Base-by-base conservation (phyloP, 2,113 vertebrate genomes). In the Sapayoa aenigma region DNA sequence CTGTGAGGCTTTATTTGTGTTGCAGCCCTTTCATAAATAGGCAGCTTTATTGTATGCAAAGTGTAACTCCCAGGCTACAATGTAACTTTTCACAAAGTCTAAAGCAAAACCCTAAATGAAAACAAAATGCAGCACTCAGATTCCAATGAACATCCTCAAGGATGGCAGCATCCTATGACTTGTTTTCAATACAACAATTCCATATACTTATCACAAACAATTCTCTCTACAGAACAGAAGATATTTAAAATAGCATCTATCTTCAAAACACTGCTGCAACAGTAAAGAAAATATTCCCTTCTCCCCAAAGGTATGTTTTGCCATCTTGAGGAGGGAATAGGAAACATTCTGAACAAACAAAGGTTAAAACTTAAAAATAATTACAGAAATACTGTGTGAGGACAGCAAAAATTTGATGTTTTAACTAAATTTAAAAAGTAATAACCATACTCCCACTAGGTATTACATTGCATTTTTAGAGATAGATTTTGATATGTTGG, bases 41-140 rank as follows among this genome's bases (percentile, higher is more conserved):
- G 91, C 78, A 12, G 19, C 9, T 79, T 3, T 35, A 28, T 0
- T 0, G 0, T 28, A 55, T 0, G 1, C 9, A 84, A 49, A 78
- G 9, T 9, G 9, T 14, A 80, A 69, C 14, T 52, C 31, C 42
- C 52, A 79, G 22, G 17, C 8, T 35, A 89, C 31, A 49, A 4
- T 11, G 31, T 5, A 84, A 18, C 14, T 49, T 85, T 62, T 52
- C 67, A 83, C 8, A 9, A 91, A 63, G 33, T 14, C 33, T 28
- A 47, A 68, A 78, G 20, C 35, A 71, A 33, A 90, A 42, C 20
- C 21, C 22, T 42, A 7, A 50, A n/a, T 12, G 15, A 80, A 84
- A 95, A 42, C 23, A 91, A 85, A 85, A 84, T 23, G 19, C n/a
- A 85, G 27, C 25, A 49, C 33, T 68, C 33, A 19, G 17, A 23